These are phyloP conservation scores for Erpornis zantholeuca DNA, from an alignment of 2,113 vertebrate species.

Conservation along the genomic window DNA sequence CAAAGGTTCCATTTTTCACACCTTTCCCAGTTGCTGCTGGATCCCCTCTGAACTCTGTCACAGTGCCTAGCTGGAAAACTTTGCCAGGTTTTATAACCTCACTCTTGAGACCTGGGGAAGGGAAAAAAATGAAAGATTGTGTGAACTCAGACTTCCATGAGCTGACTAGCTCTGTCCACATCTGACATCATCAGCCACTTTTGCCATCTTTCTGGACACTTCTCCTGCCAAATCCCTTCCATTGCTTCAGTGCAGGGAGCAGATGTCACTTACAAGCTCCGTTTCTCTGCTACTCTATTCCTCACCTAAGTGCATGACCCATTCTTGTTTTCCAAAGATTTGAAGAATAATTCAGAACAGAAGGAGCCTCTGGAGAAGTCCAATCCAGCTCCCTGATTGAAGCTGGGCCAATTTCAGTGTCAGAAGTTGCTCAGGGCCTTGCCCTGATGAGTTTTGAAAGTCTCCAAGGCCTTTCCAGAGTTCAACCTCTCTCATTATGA, in stretches of 20 bases:
- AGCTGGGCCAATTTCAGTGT: neutral
- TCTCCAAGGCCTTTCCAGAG: neutral
- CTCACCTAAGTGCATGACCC: neutral
- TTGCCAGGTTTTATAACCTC: neutral
- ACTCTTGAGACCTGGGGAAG: neutral
- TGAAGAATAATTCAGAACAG: neutral
- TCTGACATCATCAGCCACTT: neutral
- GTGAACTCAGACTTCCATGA: neutral
- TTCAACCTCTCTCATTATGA: neutral
- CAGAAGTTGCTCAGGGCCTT: neutral
- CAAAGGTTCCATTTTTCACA: conserved; percentile 23
- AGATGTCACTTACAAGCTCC: neutral
- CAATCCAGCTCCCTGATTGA: neutral
- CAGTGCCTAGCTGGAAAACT: neutral
- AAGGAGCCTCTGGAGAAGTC: neutral
- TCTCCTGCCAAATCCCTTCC: neutral
- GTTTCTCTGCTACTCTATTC: neutral
- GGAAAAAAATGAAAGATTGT: neutral
- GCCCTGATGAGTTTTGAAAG: neutral
- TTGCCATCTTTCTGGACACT: neutral
- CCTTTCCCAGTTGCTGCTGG: conserved; percentile 9
- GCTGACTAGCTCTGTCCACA: neutral
- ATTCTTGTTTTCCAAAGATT: neutral
- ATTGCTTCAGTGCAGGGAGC: neutral
- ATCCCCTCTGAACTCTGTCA: conserved; percentile 1